Evolutionary conservation across 2,797 vertebrate genomes (phyloP).

Genomic region (Muscicapa striata): DNA sequence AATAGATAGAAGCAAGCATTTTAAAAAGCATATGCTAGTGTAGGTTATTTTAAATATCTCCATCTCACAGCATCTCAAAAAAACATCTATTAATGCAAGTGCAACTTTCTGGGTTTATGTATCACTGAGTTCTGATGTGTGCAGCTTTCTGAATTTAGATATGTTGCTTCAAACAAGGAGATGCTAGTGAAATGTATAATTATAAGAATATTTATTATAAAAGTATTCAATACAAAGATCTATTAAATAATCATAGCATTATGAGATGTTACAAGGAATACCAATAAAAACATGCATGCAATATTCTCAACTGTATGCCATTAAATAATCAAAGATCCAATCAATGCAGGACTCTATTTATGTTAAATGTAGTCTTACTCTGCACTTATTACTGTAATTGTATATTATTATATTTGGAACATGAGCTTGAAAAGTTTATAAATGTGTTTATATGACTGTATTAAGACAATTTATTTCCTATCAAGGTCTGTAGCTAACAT

Average conservation of each 20-base stretch:
- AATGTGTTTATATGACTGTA: background rate
- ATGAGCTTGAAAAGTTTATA: background rate
- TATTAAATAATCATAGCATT: background rate
- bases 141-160: background rate
- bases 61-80: background rate
- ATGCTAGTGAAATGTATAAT: background rate
- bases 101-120: background rate
- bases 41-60: background rate
- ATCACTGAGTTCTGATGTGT: background rate
- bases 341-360: background rate
- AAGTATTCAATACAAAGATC: background rate
- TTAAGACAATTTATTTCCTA: background rate
- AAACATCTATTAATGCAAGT: background rate
- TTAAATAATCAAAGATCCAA: conserved; percentile 15
- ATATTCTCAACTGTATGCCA: background rate
- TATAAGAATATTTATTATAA: background rate
- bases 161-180: background rate
- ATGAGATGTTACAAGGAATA: background rate
- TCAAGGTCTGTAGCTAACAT: background rate
- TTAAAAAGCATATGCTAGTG: background rate
- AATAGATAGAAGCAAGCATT: background rate
- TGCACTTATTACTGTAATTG: background rate
- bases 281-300: background rate
- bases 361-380: background rate
- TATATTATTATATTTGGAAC: background rate